phyloP scores from a whole-genome alignment of 2,797 vertebrate genomes.

The Clarias fuscus region DNA sequence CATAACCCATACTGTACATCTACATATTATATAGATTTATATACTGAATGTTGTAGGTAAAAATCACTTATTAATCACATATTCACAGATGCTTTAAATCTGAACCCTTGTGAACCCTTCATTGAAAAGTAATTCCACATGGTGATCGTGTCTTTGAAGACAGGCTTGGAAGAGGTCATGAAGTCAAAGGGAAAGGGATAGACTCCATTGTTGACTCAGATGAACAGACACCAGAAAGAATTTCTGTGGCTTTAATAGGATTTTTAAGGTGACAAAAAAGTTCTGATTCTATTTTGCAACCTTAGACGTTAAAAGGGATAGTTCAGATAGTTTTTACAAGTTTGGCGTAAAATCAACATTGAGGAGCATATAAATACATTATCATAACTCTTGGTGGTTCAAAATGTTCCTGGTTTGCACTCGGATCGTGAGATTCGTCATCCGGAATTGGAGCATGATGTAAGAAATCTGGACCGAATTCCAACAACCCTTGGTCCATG shows the following conservation, averaged over 20 bases:
- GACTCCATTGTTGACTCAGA: slow-evolving; percentile 8
- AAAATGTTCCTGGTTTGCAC: too few relatives aligned
- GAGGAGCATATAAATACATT: too few relatives aligned
- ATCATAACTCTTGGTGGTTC: too few relatives aligned
- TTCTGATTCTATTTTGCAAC: not conserved
- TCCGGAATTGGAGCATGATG: too few relatives aligned
- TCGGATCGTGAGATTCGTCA: too few relatives aligned
- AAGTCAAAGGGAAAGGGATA: not conserved
- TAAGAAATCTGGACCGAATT: too few relatives aligned
- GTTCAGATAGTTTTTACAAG: too few relatives aligned
- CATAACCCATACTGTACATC: not conserved
- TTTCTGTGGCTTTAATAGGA: not conserved
- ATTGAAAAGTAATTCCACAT: slow-evolving; percentile 11
- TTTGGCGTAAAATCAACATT: too few relatives aligned
- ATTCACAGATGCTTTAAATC: not conserved
- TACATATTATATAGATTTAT: not conserved
- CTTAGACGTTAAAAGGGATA: not conserved
- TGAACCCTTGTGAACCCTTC: not conserved
- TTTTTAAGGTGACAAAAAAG: slow-evolving; percentile 26
- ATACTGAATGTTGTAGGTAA: not conserved
- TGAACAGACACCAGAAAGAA: not conserved
- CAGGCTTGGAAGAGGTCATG: not conserved
- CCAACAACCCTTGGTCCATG: too few relatives aligned
- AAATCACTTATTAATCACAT: too few relatives aligned
- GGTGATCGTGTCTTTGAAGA: not conserved